phyloP scores from a whole-genome alignment of 1,140 invertebrate genomes.

The Drosophila azteca region DNA sequence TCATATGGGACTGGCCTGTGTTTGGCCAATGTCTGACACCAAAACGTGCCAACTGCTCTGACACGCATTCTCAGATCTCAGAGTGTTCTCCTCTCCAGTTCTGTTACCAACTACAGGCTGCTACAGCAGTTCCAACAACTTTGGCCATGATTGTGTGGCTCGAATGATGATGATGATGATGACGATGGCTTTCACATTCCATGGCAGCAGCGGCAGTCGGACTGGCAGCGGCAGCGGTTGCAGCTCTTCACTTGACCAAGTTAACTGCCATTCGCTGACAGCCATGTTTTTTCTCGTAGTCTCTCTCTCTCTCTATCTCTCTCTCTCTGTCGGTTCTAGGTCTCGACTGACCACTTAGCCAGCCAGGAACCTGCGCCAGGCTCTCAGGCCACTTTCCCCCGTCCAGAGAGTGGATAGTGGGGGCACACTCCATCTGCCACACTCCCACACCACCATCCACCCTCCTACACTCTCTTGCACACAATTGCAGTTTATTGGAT shows the following conservation, averaged over 20 bases:
- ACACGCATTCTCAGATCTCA: slow-evolving; percentile 55
- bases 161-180: slow-evolving; percentile 31
- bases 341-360: slow-evolving; percentile 61
- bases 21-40: slow-evolving; percentile 43
- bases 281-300: not conserved
- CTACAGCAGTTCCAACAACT: slow-evolving; percentile 25
- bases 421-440: not conserved
- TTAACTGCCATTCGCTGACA: slow-evolving; percentile 51
- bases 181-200: slow-evolving; percentile 77
- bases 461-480: slow-evolving; percentile 1
- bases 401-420: not conserved
- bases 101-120: slow-evolving; percentile 23
- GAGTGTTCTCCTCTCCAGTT: slow-evolving; percentile 22
- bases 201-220: slow-evolving; percentile 10
- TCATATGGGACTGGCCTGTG: not conserved
- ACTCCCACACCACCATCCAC: slow-evolving; percentile 6
- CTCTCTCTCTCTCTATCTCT: too few relatives aligned
- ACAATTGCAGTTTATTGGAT: slow-evolving; percentile 70
- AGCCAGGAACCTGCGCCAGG: slow-evolving; percentile 33
- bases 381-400: slow-evolving; percentile 59
- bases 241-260: slow-evolving; percentile 69
- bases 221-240: slow-evolving; percentile 8
- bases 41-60: slow-evolving; percentile 61
- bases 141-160: slow-evolving; percentile 35
- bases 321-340: slow-evolving; percentile 1